Evolutionary conservation across 1,140 invertebrate species (phyloP), one percentile per base, ranked within the genome.

Genomic region (Adelges cooleyi): DNA sequence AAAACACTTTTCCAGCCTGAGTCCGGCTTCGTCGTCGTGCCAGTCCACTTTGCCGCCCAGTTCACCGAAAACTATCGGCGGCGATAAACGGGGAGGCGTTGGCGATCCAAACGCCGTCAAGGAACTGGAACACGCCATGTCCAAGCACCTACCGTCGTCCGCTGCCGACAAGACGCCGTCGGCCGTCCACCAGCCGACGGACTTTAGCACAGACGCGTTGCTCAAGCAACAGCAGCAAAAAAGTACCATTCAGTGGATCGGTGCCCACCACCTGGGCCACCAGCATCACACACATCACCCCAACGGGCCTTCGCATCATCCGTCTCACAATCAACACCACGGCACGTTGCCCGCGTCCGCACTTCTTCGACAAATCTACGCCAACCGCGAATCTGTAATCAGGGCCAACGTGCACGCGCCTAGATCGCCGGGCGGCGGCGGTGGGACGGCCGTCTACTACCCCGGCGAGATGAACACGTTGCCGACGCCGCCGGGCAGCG

Each of bases 81-180:
- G 65, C 36, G 68, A 77, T 18, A 75, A 76, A 11, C 73, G 67
- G n/a, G 53, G 53, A 18, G 65, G 68, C 15, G 33, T 49, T 27
- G 67, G 71, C 9, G 76, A 74, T 5, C 79, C 77, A 3, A 82
- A 85, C 2, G 87, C 87, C 0, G 90, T 93, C 0, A 91, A 92
- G 74, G 92, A 95, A 71, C 77, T 95, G 67, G 92, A 97, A 75
- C 90, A 94, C 71, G 92, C 90, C 13, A 97, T 95, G 92, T 94
- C 92, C 20, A 93, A 95, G 73, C 92, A 96, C 77, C 77, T 95
- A 42, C 92, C 92, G 0, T 40, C 51, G 18, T 80, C 81, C 6
- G 77, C 80, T 2, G 75, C 73, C 5, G 74, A 78, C 5, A 78
- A 84, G 50, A 80, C 69, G 82, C 81, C 53, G 77, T 82, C 4